These are phyloP conservation scores for Hoplostethus mediterraneus DNA, from an alignment of 2,797 vertebrate species.

Conservation along the genomic window DNA sequence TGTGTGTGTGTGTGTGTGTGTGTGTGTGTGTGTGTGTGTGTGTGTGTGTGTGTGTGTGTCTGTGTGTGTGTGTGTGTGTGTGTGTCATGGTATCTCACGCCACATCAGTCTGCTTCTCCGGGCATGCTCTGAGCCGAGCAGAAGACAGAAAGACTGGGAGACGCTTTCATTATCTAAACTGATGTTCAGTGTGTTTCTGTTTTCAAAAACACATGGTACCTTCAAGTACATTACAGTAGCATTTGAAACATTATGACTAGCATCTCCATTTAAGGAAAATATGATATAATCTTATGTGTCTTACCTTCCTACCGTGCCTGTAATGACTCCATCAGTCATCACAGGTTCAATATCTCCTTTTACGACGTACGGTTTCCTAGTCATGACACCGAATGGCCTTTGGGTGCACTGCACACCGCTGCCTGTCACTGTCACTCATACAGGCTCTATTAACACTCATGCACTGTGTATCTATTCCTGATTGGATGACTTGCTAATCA, in stretches of 20 bases:
- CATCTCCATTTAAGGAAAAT: neutral
- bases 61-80: neutral
- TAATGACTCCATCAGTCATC: neutral
- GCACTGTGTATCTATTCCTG: constrained; percentile 19
- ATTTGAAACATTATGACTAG: neutral
- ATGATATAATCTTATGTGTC: neutral
- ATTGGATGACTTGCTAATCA: constrained; percentile 8
- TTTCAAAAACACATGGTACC: neutral
- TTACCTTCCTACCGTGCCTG: too few species aligned
- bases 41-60: neutral
- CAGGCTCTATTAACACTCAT: constrained; percentile 14
- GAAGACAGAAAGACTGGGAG: neutral
- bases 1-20: neutral
- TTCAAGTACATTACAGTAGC: neutral
- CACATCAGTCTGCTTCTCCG: constrained; percentile 7
- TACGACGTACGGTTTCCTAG: neutral
- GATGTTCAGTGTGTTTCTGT: neutral
- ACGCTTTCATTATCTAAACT: neutral
- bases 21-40: neutral
- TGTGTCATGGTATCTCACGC: constrained; percentile 1
- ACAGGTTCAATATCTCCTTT: neutral
- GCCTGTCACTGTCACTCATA: constrained; percentile 4
- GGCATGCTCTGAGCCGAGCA: neutral
- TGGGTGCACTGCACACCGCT: constrained; percentile 1
- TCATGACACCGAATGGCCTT: neutral